Conservation (phyloP, 2,797 vertebrate species). For the Anguilla obscura region DNA sequence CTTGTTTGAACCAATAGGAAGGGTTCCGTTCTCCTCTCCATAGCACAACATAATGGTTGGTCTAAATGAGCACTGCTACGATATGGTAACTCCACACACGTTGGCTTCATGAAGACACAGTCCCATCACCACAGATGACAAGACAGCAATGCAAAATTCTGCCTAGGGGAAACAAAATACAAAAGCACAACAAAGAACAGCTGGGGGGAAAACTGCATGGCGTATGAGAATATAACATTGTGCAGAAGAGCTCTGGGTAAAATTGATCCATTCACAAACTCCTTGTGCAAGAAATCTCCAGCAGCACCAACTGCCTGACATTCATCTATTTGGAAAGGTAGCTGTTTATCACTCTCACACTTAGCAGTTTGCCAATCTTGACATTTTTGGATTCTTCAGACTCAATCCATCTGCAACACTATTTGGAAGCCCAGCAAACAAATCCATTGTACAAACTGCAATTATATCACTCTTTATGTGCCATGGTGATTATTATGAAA, state of each 20-base stretch:
- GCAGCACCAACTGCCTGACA: not conserved
- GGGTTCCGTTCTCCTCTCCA: too few species aligned
- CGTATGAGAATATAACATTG: not conserved
- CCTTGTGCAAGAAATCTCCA: not conserved
- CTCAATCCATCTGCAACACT: not conserved
- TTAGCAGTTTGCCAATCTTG: not conserved
- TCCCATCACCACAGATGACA: too few species aligned
- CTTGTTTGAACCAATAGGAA: too few species aligned
- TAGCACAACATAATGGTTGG: too few species aligned
- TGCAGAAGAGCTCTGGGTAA: not conserved
- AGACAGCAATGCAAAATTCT: not conserved
- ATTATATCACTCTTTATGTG: not conserved
- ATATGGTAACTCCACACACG: too few species aligned
- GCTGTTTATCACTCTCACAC: not conserved
- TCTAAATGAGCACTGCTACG: too few species aligned
- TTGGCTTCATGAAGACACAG: too few species aligned
- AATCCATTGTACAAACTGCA: not conserved
- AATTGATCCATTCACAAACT: not conserved
- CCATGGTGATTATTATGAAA: not conserved
- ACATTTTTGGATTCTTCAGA: not conserved
- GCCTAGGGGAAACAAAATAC: not conserved
- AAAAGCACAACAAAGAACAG: not conserved
- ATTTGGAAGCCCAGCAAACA: not conserved
- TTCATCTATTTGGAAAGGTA: not conserved
- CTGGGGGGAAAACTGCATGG: not conserved